These are phyloP conservation scores for Eilema sororculum DNA, from an alignment of 2,888 invertebrate genomes.

Conservation along the genomic window DNA sequence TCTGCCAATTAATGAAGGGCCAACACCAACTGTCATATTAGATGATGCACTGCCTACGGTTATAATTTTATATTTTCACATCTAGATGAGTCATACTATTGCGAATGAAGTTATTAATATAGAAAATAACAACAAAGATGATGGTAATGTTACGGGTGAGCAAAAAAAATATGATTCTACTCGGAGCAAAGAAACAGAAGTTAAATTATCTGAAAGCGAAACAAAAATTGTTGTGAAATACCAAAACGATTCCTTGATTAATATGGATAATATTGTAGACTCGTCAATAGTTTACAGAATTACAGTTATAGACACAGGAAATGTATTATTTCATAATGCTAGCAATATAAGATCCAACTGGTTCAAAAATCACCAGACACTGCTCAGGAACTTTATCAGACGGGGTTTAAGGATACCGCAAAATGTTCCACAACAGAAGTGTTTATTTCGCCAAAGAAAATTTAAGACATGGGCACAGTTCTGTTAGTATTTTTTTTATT, in stretches of 20 bases:
- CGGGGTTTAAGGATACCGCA: not conserved
- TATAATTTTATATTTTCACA: not conserved
- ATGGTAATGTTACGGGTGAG: not conserved
- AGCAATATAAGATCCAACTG: not conserved
- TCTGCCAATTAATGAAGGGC: too few species aligned
- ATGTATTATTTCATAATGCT: not conserved
- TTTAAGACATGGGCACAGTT: constrained; percentile 7
- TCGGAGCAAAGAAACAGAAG: not conserved
- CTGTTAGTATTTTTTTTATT: constrained; percentile 7
- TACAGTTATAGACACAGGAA: not conserved
- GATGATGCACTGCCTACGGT: not conserved
- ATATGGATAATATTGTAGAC: not conserved
- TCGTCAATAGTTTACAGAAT: not conserved
- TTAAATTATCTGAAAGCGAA: not conserved
- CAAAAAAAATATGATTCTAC: not conserved
- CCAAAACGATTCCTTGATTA: not conserved
- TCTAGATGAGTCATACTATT: constrained; percentile 7
- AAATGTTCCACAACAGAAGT: not conserved
- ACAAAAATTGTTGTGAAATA: not conserved
- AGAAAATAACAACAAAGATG: not conserved
- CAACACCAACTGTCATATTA: not conserved
- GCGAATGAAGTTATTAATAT: not conserved
- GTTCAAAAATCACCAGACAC: not conserved
- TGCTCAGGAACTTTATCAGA: not conserved
- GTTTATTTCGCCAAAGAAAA: not conserved